A percentile compares a stretch with the other conserved stretches of the same genome.
Conservation (phyloP, 2,113 vertebrate genomes). For the Edolisoma coerulescens region DNA sequence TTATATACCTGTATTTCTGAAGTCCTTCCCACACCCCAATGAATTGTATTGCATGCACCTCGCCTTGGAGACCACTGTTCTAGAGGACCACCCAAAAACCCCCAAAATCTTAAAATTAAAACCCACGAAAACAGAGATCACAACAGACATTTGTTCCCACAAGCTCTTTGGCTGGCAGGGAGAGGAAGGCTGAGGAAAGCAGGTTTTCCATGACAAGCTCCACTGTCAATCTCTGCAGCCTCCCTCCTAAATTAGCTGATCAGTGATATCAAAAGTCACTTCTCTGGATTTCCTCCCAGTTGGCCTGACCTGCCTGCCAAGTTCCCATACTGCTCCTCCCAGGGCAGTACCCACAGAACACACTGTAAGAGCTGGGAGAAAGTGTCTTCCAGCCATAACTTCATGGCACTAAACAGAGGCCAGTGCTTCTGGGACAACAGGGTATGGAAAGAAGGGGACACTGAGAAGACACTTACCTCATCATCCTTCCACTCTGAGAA, state of each 20-base stretch:
- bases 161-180: background rate
- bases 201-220: background rate
- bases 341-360: background rate
- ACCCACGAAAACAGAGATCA: background rate
- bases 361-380: background rate
- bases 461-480: slow-evolving; percentile 77
- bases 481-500: slow-evolving; percentile 97
- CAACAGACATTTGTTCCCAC: background rate
- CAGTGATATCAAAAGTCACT: background rate
- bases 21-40: background rate
- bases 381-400: background rate
- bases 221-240: background rate
- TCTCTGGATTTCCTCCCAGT: background rate
- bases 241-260: background rate
- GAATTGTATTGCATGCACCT: background rate
- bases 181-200: background rate
- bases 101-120: background rate
- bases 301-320: background rate
- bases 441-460: background rate
- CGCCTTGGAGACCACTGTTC: background rate
- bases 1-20: background rate
- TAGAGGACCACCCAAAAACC: background rate
- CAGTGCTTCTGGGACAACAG: background rate
- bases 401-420: background rate
- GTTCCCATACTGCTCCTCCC: background rate